Conservation (phyloP, 2,113 vertebrate genomes). For the Saimiri boliviensis region DNA sequence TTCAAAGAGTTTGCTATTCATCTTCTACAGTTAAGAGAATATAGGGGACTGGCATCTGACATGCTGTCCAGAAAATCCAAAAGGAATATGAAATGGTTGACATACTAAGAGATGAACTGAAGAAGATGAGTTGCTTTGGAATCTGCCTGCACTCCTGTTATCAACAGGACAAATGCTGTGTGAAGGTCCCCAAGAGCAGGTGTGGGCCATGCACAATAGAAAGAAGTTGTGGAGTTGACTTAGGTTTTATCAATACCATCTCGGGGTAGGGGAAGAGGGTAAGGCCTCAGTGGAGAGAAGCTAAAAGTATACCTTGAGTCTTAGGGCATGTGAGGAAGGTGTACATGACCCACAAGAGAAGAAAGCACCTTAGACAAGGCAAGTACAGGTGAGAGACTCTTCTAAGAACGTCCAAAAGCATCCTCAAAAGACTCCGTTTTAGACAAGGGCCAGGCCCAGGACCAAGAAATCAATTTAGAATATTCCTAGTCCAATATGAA, state of each 20-base stretch:
- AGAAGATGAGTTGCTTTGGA: not conserved
- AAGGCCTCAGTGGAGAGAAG: not conserved
- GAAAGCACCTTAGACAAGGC: not conserved
- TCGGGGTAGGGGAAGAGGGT: rapidly evolving
- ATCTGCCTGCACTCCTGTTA: not conserved
- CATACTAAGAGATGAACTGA: not conserved
- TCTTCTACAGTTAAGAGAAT: not conserved
- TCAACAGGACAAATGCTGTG: not conserved
- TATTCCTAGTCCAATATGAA: not conserved
- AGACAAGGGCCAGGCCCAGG: not conserved
- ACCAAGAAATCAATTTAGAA: not conserved
- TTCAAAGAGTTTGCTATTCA: not conserved
- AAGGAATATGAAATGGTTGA: not conserved
- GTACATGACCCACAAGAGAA: not conserved
- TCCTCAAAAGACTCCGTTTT: not conserved
- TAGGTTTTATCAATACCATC: not conserved
- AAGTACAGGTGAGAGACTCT: not conserved
- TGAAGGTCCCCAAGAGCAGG: not conserved
- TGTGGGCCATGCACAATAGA: not conserved
- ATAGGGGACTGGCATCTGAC: not conserved
- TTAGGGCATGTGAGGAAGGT: not conserved
- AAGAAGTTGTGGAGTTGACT: not conserved
- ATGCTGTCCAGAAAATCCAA: not conserved
- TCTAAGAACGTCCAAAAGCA: not conserved
- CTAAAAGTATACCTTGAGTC: not conserved